A percentile compares a stretch with the other conserved stretches of the same genome.
These are phyloP conservation scores for Pyrgus malvae DNA, from an alignment of 2,888 invertebrate species.

Conservation along the genomic window DNA sequence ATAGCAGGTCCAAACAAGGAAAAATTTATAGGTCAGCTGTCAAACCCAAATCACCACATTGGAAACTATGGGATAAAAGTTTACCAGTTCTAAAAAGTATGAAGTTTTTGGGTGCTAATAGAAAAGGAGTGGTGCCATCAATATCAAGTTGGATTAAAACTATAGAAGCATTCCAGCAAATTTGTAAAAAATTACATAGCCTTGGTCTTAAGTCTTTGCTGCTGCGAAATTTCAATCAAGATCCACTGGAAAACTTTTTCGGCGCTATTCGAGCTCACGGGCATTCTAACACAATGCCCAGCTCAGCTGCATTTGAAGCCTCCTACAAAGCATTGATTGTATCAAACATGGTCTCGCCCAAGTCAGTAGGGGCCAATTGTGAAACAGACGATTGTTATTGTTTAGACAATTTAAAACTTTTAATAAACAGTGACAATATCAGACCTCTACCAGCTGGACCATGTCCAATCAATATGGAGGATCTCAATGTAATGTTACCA, in stretches of 20 bases:
- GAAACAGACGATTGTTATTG: constrained; percentile 29
- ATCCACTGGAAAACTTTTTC: constrained; percentile 29
- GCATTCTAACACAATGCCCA: constrained; percentile 28
- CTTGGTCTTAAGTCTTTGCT: constrained; percentile 18
- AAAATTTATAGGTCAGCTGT: constrained; percentile 16
- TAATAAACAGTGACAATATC: constrained; percentile 15
- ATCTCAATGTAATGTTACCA: constrained; percentile 14
- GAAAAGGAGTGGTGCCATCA: constrained; percentile 24
- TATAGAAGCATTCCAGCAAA: constrained; percentile 23
- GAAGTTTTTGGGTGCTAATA: constrained; percentile 21
- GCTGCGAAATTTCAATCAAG: constrained; percentile 30
- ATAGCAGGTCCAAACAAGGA: background rate
- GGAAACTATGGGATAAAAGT: too few relatives aligned
- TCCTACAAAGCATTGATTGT: constrained; percentile 24
- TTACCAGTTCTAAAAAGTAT: constrained; percentile 30
- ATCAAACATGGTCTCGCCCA: constrained; percentile 24
- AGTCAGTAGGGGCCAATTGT: constrained; percentile 31
- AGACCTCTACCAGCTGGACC: background rate
- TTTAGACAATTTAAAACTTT: constrained; percentile 27
- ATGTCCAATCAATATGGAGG: constrained; percentile 4
- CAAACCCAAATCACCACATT: constrained; percentile 26
- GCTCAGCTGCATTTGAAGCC: constrained; percentile 21
- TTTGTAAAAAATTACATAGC: constrained; percentile 10
- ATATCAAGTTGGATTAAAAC: constrained; percentile 32
- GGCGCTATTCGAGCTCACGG: too few relatives aligned